Conservation (phyloP, 2,888 invertebrate genomes). For the Quadroppia sp. region DNA sequence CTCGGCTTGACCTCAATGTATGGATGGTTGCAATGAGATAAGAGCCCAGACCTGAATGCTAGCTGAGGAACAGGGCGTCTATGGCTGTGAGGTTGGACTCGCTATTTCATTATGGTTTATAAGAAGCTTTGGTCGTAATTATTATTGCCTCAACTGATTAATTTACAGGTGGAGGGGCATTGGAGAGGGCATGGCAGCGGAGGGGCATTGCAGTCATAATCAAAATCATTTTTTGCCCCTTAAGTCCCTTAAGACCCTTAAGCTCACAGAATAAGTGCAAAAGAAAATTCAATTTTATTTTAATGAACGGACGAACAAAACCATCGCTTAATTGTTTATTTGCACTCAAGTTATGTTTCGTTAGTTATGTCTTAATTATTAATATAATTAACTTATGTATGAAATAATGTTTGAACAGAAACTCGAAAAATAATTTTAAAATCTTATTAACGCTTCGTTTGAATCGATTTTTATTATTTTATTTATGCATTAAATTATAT, state of each 20-base stretch:
- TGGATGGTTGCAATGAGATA: background rate
- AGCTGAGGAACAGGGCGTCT: background rate
- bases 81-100: slow-evolving; percentile 1
- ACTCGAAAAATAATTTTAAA: background rate
- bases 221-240: slow-evolving; percentile 14
- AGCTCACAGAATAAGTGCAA: background rate
- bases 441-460: slow-evolving; percentile 2
- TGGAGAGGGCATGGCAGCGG: background rate
- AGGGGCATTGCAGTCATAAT: background rate
- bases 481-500: no score
- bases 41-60: slow-evolving; percentile 9
- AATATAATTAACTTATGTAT: slow-evolving; percentile 35
- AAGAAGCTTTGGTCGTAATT: slow-evolving; percentile 35
- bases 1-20: slow-evolving; percentile 37
- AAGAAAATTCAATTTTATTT: slow-evolving; percentile 27
- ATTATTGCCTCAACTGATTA: slow-evolving; percentile 37
- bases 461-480: background rate
- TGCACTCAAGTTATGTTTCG: slow-evolving; percentile 10
- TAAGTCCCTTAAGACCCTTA: slow-evolving; percentile 10
- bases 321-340: slow-evolving; percentile 25
- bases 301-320: slow-evolving; percentile 7
- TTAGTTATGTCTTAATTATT: slow-evolving; percentile 32
- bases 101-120: slow-evolving; percentile 30
- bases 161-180: slow-evolving; percentile 28
- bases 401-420: slow-evolving; percentile 3